A percentile compares a stretch with the other conserved stretches of the same genome.
Conservation (phyloP, 1,140 invertebrate species). For the Bradynema listronoti region DNA sequence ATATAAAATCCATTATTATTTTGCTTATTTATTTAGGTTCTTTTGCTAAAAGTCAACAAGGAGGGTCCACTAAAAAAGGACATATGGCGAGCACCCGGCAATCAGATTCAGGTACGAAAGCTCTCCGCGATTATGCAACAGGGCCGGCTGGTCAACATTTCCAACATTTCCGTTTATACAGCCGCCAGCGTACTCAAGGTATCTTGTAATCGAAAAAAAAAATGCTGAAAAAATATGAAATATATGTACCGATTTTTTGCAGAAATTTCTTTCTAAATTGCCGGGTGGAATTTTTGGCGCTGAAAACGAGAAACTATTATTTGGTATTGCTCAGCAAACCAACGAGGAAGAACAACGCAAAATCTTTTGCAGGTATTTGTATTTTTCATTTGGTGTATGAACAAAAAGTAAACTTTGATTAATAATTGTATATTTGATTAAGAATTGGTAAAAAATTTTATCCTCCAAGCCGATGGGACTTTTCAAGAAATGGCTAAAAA, state of each 20-base stretch:
- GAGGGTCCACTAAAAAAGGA: constrained; percentile 83
- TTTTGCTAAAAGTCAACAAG: constrained; percentile 86
- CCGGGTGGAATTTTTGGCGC: constrained; percentile 87
- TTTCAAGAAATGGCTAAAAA: too few relatives aligned
- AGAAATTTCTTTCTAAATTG: constrained; percentile 85
- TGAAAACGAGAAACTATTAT: constrained; percentile 79
- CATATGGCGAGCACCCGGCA: constrained; percentile 84
- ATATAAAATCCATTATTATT: too few relatives aligned
- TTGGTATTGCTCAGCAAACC: constrained; percentile 71
- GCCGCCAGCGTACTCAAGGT: constrained; percentile 91
- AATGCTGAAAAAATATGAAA: constrained; percentile 19
- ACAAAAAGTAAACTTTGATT: not conserved
- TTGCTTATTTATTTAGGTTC: constrained; percentile 60
- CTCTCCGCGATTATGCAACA: constrained; percentile 87
- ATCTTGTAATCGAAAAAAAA: constrained; percentile 15
- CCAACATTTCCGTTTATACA: constrained; percentile 94
- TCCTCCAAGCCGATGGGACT: too few relatives aligned
- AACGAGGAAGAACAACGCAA: constrained; percentile 71
- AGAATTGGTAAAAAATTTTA: too few relatives aligned
- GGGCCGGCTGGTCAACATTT: constrained; percentile 89
- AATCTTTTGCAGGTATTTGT: constrained; percentile 76
- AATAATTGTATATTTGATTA: not conserved
- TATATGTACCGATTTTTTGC: constrained; percentile 8
- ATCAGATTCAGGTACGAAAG: constrained; percentile 89
- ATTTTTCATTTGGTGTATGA: constrained; percentile 9